These are phyloP conservation scores for Phaethornis superciliosus DNA, from an alignment of 2,113 vertebrate species.

Conservation along the genomic window DNA sequence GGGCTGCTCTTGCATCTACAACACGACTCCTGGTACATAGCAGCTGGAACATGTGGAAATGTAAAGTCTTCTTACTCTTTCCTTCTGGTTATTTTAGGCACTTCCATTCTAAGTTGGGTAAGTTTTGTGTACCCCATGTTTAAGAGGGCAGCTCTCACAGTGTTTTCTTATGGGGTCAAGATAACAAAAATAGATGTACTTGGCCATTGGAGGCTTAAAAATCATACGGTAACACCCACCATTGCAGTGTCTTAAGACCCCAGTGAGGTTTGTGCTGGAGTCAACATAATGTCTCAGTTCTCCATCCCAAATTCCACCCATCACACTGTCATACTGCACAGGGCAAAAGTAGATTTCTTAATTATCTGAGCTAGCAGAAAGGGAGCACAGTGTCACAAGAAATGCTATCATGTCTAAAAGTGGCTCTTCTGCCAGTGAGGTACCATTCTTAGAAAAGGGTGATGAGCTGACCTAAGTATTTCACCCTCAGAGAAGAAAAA, in stretches of 20 bases:
- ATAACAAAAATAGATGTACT: neutral
- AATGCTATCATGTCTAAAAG: neutral
- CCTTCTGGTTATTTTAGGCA: neutral
- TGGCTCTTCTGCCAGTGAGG: neutral
- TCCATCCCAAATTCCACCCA: neutral
- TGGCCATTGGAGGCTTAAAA: neutral
- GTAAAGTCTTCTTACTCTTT: neutral
- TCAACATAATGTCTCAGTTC: neutral
- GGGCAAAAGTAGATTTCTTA: neutral
- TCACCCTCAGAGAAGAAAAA: neutral
- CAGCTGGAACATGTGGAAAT: neutral
- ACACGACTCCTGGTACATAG: neutral
- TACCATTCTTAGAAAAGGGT: neutral
- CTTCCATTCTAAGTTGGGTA: neutral
- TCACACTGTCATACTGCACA: neutral
- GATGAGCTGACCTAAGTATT: neutral
- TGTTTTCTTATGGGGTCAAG: neutral
- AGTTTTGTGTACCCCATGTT: neutral
- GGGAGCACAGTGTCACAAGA: neutral
- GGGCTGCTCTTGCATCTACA: neutral
- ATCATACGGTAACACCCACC: neutral
- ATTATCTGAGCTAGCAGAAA: neutral
- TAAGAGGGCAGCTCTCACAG: neutral
- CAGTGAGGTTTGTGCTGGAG: neutral
- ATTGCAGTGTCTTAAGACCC: neutral